Percentiles rank a stretch among this genome's conserved stretches.
Conservation (phyloP, 1,140 invertebrate genomes). For the Tetramorium parvispinum region DNA sequence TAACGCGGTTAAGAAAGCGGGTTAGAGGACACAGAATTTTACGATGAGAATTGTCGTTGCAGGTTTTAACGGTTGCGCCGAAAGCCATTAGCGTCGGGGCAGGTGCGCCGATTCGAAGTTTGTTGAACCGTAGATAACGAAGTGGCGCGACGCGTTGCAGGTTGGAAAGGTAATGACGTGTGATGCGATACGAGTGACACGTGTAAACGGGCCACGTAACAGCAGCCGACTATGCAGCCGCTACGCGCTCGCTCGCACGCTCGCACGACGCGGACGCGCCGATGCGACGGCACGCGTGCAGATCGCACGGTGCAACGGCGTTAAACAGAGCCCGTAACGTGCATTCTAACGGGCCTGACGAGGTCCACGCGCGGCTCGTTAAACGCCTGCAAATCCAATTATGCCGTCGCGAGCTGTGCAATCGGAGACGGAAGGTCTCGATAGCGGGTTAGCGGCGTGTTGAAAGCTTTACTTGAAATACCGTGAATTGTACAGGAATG, state of each 20-base stretch:
- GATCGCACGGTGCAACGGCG: constrained; percentile 27
- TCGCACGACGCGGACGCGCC: not conserved
- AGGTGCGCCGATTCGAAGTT: constrained; percentile 70
- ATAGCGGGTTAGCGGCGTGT: not conserved
- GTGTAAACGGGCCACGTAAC: constrained; percentile 66
- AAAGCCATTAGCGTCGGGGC: constrained; percentile 64
- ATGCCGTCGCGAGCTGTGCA: constrained; percentile 45
- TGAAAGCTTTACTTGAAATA: constrained; percentile 12
- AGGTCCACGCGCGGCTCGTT: constrained; percentile 55
- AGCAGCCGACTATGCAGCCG: constrained; percentile 20
- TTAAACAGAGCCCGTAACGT: constrained; percentile 56
- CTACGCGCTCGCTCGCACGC: not conserved
- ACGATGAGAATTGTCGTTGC: not conserved
- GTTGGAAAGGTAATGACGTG: constrained; percentile 69
- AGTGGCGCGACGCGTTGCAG: constrained; percentile 20
- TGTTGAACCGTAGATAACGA: constrained; percentile 72
- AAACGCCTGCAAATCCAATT: constrained; percentile 53
- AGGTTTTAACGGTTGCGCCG: constrained; percentile 33
- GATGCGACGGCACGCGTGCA: constrained; percentile 26
- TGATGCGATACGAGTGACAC: constrained; percentile 74
- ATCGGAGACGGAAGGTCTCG: constrained; percentile 33
- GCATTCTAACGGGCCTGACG: constrained; percentile 48
- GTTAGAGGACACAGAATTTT: not conserved
- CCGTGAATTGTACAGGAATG: not conserved
- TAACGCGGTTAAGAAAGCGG: not conserved